A percentile compares a stretch with the other conserved stretches of the same genome.
phyloP scores from a whole-genome alignment of 2,888 invertebrate species.

The Leptinotarsa rubiginosa region DNA sequence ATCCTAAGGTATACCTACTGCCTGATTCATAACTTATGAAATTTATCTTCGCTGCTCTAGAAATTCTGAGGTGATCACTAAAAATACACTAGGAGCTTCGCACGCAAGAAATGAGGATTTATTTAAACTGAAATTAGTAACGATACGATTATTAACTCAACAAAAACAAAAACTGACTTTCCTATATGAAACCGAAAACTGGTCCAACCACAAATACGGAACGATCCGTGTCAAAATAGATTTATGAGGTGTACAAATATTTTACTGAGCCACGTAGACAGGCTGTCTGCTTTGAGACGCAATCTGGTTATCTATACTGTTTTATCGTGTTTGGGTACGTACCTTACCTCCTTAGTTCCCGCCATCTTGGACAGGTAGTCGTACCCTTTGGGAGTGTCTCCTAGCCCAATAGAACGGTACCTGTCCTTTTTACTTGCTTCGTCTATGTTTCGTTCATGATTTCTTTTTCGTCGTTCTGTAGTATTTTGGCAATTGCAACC shows the following conservation, averaged over 20 bases:
- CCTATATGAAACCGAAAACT: conserved; percentile 17
- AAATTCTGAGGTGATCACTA: neutral
- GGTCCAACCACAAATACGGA: conserved; percentile 19
- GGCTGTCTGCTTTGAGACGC: conserved; percentile 35
- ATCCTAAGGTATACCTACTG: too few species aligned
- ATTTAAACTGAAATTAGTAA: neutral
- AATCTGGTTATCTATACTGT: conserved; percentile 20
- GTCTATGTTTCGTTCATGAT: too few species aligned
- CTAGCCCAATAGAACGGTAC: neutral
- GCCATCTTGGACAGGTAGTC: conserved; percentile 20
- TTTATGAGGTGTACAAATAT: conserved; percentile 23
- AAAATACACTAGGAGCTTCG: neutral
- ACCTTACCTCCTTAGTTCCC: conserved; percentile 6
- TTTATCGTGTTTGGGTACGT: conserved; percentile 24
- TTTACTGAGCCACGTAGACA: conserved; percentile 30
- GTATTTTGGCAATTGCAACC: too few species aligned
- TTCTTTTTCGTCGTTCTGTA: too few species aligned
- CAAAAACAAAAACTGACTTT: conserved; percentile 2
- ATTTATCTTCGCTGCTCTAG: too few species aligned
- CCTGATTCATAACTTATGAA: too few species aligned
- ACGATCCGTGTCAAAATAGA: conserved; percentile 13
- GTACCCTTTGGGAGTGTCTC: conserved; percentile 11
- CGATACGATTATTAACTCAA: neutral
- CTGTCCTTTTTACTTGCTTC: too few species aligned
- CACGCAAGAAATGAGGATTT: too few species aligned